Percentiles rank a stretch among this genome's conserved stretches.
phyloP scores from a whole-genome alignment of 2,888 invertebrate genomes.

The Cybosia mesomella region DNA sequence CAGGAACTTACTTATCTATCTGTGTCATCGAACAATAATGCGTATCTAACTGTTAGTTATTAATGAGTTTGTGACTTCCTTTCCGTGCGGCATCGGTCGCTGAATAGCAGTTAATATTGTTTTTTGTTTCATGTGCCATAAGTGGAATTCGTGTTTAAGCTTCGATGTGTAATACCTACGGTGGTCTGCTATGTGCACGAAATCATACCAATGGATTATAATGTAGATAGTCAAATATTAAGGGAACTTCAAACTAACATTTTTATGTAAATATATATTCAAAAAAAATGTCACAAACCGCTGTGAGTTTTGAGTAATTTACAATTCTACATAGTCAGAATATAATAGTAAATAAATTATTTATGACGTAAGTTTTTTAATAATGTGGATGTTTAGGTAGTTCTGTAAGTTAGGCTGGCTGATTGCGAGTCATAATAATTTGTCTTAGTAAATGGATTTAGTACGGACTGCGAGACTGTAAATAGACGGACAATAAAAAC shows the following conservation, averaged over 20 bases:
- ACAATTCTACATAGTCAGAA: slow-evolving; percentile 48
- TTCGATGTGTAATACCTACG: slow-evolving; percentile 19
- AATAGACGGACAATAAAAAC: slow-evolving; percentile 68
- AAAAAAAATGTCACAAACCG: slow-evolving; percentile 61
- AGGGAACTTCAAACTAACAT: slow-evolving; percentile 42
- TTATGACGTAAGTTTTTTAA: slow-evolving; percentile 64
- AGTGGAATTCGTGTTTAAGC: slow-evolving; percentile 25
- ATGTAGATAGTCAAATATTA: slow-evolving; percentile 65
- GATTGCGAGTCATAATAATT: slow-evolving; percentile 71
- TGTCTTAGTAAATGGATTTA: slow-evolving; percentile 51
- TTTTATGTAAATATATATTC: slow-evolving; percentile 66
- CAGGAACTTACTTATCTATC: slow-evolving; percentile 14
- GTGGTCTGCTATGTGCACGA: slow-evolving; percentile 37
- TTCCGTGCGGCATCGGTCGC: slow-evolving; percentile 36
- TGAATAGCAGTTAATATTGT: slow-evolving; percentile 29
- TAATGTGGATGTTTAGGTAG: slow-evolving; percentile 56
- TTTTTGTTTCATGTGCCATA: slow-evolving; percentile 56
- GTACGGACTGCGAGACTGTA: slow-evolving; percentile 70
- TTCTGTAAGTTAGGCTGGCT: slow-evolving; percentile 58
- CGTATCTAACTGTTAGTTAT: slow-evolving; percentile 15
- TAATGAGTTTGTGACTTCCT: slow-evolving; percentile 11
- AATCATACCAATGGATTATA: slow-evolving; percentile 67
- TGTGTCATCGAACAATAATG: slow-evolving; percentile 20
- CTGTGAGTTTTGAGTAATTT: slow-evolving; percentile 62
- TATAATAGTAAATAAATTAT: slow-evolving; percentile 69